Evolutionary conservation across 2,888 invertebrate species (phyloP).

Genomic region (Flexamia atlantica): DNA sequence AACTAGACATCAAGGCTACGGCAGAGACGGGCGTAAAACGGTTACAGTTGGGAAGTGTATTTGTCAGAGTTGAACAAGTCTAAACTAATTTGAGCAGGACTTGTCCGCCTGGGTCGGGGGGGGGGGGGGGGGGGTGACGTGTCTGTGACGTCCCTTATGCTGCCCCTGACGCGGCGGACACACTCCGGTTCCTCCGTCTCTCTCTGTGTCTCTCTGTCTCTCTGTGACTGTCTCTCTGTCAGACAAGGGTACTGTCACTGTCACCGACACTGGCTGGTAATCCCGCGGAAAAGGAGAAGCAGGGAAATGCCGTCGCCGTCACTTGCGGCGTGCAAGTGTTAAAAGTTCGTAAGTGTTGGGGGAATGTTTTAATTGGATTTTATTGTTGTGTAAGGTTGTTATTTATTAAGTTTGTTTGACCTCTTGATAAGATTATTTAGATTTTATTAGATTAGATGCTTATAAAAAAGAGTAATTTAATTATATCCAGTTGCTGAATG

Average conservation of each 20-base stretch:
- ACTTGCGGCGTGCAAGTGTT: too few species aligned
- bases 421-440: too few species aligned
- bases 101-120: not conserved
- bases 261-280: slow-evolving; percentile 16
- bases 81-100: slow-evolving; percentile 62
- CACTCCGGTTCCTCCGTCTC: slow-evolving; percentile 49
- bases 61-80: slow-evolving; percentile 61
- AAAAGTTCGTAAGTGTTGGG: too few species aligned
- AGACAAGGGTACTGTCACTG: slow-evolving; percentile 46
- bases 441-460: too few species aligned
- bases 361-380: too few species aligned
- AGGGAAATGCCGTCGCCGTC: not conserved
- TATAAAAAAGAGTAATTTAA: too few species aligned
- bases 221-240: slow-evolving; percentile 15
- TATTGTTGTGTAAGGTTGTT: too few species aligned
- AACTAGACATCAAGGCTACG: slow-evolving; percentile 34
- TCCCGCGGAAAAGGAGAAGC: not conserved
- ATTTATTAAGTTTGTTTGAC: too few species aligned
- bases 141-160: slow-evolving; percentile 53
- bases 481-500: too few species aligned
- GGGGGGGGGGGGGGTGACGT: slow-evolving; percentile 14
- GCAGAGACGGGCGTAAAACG: slow-evolving; percentile 48
- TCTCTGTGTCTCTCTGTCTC: slow-evolving; percentile 25
- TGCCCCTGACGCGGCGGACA: slow-evolving; percentile 53
- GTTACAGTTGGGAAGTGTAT: slow-evolving; percentile 57